Base-by-base conservation (phyloP, 2,888 invertebrate species). In the Athrips mouffetella region DNA sequence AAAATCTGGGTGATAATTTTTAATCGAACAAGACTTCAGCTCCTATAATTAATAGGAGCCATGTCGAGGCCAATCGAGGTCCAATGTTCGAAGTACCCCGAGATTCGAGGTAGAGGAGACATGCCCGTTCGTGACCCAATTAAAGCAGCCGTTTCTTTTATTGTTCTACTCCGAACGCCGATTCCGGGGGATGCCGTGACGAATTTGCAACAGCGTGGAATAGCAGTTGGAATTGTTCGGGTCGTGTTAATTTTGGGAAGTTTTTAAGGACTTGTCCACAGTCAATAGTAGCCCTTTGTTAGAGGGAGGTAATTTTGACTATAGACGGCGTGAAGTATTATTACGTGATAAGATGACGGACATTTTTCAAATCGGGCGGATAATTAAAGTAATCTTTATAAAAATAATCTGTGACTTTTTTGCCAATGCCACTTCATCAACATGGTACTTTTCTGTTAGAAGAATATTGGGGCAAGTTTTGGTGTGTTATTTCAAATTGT, bases 41-140 rank as follows among this genome's bases (percentile, higher is more conserved):
- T 78, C 77, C 74, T 78, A 69, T 79, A 75, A 80, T 79, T 80
- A 83, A 81, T 79, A 67, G 73, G 60, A 20, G 25, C 45, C 45
- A 25, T 45, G 67, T 62, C n/a, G 37, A 21, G 21, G 35, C 20
- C 37, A 37, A 37, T 37, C 37, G 37, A 11, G 31, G 31, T 20
- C 21, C 37, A 10, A 5, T 37, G 37, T 37, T 18, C 11, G n/a
- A 20, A 7, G 18, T n/a, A 21, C 37, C 16, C 65, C 73, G 70
- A 75, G 79, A 80, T 79, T 76, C 78, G 73, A 80, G 33, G 37
- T 11, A 21, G 37, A 20, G 18, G n/a, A 37, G 37, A 37, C 80
- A 79, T 66, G 73, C 63, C 67, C 67, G 75, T 70, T 80, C 83
- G 82, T 84, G 82, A 82, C 80, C 82, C 76, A 84, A 84, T 83